phyloP scores from a whole-genome alignment of 2,888 invertebrate genomes.

The Coronaproctus castanopsis region DNA sequence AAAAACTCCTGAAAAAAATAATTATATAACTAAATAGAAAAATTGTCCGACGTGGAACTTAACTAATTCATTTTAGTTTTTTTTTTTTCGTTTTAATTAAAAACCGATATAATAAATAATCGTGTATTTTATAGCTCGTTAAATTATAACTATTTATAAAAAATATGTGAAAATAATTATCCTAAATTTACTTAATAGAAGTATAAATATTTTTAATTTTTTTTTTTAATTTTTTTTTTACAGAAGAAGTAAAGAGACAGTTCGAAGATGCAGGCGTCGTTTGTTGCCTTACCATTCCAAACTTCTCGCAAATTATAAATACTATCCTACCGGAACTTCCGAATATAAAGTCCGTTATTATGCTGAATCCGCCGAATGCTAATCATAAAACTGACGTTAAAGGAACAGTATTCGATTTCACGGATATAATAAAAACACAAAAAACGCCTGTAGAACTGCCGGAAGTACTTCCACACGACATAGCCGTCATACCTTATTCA shows the following conservation, averaged over 20 bases:
- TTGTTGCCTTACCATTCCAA: slow-evolving; percentile 40
- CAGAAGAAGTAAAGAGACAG: slow-evolving; percentile 42
- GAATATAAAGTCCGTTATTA: slow-evolving; percentile 39
- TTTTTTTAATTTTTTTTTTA: no score
- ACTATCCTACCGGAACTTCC: slow-evolving; percentile 34
- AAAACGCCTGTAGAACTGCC: slow-evolving; percentile 24
- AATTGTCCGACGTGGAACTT: no score
- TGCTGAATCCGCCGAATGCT: slow-evolving; percentile 40
- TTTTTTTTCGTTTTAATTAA: no score
- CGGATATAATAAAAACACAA: slow-evolving; percentile 15
- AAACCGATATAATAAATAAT: no score
- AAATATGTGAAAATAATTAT: no score
- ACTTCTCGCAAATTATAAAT: slow-evolving; percentile 37
- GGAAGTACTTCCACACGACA: slow-evolving; percentile 21
- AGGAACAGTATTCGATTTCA: slow-evolving; percentile 15
- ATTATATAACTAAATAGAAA: no score
- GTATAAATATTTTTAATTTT: no score
- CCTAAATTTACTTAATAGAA: no score
- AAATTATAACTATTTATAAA: no score
- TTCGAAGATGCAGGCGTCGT: slow-evolving; percentile 41
- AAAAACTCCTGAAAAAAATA: no score
- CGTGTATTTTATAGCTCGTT: no score
- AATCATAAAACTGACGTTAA: slow-evolving; percentile 11
- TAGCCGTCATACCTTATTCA: slow-evolving; percentile 35
- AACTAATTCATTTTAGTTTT: no score